A percentile compares a stretch with the other conserved stretches of the same genome.
Conservation (phyloP, 2,888 invertebrate species). For the Protonemura montana region DNA sequence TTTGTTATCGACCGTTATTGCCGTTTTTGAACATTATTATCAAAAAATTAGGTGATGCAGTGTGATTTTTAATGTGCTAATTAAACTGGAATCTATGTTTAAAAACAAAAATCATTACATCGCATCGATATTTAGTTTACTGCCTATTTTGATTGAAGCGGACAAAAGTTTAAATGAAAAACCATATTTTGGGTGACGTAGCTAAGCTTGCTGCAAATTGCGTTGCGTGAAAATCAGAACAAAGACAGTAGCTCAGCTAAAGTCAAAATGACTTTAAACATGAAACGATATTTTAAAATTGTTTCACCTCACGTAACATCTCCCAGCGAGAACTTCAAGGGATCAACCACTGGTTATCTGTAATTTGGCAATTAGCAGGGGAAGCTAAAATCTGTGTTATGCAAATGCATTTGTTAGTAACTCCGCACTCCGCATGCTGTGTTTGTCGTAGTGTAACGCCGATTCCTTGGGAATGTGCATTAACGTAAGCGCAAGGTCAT, state of each 20-base stretch:
- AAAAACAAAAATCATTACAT: constrained; percentile 43
- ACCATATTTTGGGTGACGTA: background rate
- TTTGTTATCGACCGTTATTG: background rate
- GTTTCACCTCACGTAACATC: background rate
- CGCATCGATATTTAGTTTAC: background rate
- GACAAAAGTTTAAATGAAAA: background rate
- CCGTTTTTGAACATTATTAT: background rate
- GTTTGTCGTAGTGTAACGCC: background rate
- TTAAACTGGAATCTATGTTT: constrained; percentile 34
- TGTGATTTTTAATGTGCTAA: background rate
- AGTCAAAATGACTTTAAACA: background rate
- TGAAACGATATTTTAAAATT: background rate
- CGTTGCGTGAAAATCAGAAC: background rate
- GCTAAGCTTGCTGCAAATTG: constrained; percentile 1
- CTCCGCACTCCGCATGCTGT: background rate
- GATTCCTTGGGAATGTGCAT: background rate
- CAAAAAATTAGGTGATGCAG: background rate
- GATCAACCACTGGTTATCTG: background rate
- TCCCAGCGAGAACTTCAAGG: background rate
- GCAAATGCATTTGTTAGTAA: background rate
- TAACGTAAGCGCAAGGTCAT: background rate
- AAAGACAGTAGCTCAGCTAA: background rate
- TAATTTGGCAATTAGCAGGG: background rate
- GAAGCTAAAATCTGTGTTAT: background rate
- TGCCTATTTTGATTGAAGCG: constrained; percentile 51